A percentile compares a stretch with the other conserved stretches of the same genome.
Conservation (phyloP, 2,888 invertebrate species). For the Tenthredo scrophulariae region DNA sequence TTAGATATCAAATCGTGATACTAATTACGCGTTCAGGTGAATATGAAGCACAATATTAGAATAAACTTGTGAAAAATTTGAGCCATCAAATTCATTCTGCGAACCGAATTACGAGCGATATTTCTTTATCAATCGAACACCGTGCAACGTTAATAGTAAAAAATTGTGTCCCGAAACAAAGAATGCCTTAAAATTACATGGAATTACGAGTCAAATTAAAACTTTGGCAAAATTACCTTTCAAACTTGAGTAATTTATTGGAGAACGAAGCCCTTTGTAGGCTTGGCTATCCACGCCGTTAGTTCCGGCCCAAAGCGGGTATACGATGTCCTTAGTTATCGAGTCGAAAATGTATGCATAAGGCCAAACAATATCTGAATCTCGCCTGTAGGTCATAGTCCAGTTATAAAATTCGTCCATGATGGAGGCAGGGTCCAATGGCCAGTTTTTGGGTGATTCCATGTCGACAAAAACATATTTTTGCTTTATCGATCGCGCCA, state of each 20-base stretch:
- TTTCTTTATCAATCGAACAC: background rate
- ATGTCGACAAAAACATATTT: slow-evolving; percentile 77
- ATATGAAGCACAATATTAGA: no score
- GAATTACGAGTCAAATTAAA: background rate
- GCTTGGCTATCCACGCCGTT: background rate
- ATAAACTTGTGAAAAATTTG: background rate
- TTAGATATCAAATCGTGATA: no score
- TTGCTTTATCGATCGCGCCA: slow-evolving; percentile 72
- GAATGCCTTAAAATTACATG: background rate
- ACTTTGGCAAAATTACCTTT: background rate
- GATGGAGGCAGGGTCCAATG: slow-evolving; percentile 23
- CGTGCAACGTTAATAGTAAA: background rate
- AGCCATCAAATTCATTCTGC: background rate
- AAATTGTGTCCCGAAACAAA: background rate
- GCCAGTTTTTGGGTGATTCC: slow-evolving; percentile 71
- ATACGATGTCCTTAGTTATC: background rate
- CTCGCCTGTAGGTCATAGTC: slow-evolving; percentile 79
- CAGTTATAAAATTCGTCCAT: slow-evolving; percentile 78
- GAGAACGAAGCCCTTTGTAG: background rate
- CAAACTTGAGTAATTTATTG: background rate
- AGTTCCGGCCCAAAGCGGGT: background rate
- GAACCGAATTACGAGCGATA: background rate
- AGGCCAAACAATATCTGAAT: slow-evolving; percentile 77
- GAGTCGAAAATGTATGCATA: slow-evolving; percentile 66
- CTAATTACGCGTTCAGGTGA: no score